Percentiles rank a stretch among this genome's conserved stretches.
phyloP scores from a whole-genome alignment of 2,113 vertebrate genomes.

The Plotosus lineatus region DNA sequence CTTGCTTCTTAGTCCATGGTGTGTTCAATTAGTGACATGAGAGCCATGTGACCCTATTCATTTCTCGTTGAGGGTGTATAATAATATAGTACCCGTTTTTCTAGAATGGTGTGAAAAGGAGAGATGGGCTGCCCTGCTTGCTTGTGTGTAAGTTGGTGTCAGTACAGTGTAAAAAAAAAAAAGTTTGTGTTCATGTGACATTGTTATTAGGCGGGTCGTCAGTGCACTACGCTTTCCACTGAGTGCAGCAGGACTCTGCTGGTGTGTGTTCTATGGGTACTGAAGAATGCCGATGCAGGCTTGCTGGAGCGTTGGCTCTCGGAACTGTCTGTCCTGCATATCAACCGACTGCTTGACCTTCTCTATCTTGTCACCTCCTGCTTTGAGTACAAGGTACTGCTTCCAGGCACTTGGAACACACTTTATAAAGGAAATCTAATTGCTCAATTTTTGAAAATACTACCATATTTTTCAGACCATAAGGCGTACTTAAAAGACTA shows the following conservation, averaged over 20 bases:
- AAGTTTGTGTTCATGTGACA: background rate
- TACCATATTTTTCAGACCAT: no score
- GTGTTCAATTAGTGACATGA: conserved; percentile 16
- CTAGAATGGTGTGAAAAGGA: background rate
- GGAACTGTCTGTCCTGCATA: conserved; percentile 81
- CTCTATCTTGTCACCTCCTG: conserved; percentile 85
- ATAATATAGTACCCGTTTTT: conserved; percentile 12
- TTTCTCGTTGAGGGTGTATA: conserved; percentile 20
- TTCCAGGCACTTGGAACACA: no score
- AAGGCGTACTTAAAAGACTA: no score
- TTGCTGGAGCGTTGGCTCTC: conserved; percentile 84
- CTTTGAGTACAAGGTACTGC: conserved; percentile 87
- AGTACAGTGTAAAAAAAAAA: background rate
- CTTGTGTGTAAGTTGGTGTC: conserved; percentile 19
- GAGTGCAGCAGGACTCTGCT: conserved; percentile 87
- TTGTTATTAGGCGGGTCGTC: conserved; percentile 73
- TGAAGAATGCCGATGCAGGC: conserved; percentile 82
- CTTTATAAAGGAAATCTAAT: background rate
- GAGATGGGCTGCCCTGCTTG: background rate
- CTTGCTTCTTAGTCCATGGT: background rate
- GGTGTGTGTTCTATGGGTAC: conserved; percentile 86
- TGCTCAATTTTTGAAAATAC: background rate
- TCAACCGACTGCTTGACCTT: conserved; percentile 84
- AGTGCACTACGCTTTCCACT: conserved; percentile 76
- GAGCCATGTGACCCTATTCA: background rate